Conservation (phyloP, 2,888 invertebrate genomes). For the Melinaea menophilus region DNA sequence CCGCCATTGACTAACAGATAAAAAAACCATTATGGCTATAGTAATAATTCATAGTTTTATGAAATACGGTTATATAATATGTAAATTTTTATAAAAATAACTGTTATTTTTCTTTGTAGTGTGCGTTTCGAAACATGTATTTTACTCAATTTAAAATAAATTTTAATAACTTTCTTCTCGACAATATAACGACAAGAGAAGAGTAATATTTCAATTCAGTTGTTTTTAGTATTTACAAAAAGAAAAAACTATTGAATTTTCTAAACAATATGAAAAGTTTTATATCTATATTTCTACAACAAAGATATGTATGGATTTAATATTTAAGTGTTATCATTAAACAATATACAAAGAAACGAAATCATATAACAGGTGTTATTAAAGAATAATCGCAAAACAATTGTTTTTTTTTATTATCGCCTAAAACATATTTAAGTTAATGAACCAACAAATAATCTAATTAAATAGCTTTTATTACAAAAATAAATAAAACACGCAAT, state of each 20-base stretch:
- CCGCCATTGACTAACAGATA: slow-evolving; percentile 91
- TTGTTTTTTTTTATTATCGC: slow-evolving; percentile 30
- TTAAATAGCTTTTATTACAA: slow-evolving; percentile 15
- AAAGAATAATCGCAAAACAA: slow-evolving; percentile 17
- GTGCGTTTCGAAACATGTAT: background rate
- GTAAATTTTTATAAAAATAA: slow-evolving; percentile 1
- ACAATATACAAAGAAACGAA: no score
- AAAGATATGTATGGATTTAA: no score
- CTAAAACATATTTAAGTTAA: slow-evolving; percentile 28
- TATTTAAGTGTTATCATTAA: no score
- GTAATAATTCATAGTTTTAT: background rate
- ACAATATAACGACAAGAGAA: background rate
- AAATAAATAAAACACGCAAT: slow-evolving; percentile 27
- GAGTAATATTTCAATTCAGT: background rate
- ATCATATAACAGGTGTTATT: background rate
- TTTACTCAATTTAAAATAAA: background rate
- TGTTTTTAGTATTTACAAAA: background rate
- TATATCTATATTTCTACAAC: background rate
- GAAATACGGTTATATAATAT: background rate
- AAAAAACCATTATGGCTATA: background rate
- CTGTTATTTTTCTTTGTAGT: slow-evolving; percentile 1
- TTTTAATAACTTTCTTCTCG: background rate
- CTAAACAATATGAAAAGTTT: background rate
- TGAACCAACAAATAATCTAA: slow-evolving; percentile 30
- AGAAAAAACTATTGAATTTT: background rate